Base-by-base conservation (phyloP, 2,888 invertebrate species). In the Smittia aterrima region DNA sequence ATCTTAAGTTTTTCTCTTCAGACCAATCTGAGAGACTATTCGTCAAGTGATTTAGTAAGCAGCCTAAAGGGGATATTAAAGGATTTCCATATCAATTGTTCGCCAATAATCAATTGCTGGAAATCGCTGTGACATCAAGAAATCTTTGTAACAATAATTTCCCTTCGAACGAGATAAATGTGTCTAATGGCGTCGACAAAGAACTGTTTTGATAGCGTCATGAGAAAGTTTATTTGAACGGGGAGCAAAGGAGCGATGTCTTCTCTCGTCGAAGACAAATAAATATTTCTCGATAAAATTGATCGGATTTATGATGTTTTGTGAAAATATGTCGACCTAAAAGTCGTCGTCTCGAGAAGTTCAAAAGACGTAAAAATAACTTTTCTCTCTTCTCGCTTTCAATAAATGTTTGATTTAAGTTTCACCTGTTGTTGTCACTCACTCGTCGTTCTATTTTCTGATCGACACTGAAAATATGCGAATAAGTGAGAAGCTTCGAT, bases 361-460 rank as follows among this genome's bases (percentile, higher is more conserved):
- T 47, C 47, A 47, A 47, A 47, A 47, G 47, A n/a, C 47, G 2
- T 47, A 47, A 13, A 47, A 47, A 47, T 47, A 47, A 47, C 32
- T 32, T 32, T 32, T 47, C 11, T 47, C 2, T 47, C n/a, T n/a
- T n/a, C 47, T 2, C 18, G 18, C 25, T 22, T 18, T 54, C 70
- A 53, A 67, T 20, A 40, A 13, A 38, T 38, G 6, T 70, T 53
- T 70, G 70, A 70, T 53, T 70, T 70, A 54, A 7, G 27, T 27
- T 70, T 70, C 70, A 70, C 70, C 70, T 70, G 70, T 27, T 54
- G 22, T 7, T 18, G 70, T 70, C 70, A 54, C n/a, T 70, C 70
- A 64, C 24, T 64, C 13, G 1, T 64, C 27, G 9, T 64, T 64
- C 27, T 25, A 20, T 25, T 13, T 58, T 67, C 22, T 67, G 22